Evolutionary conservation across 2,113 vertebrate genomes (phyloP), one percentile per base, ranked within the genome.

Genomic region (Rhegmatorhina hoffmannsi): DNA sequence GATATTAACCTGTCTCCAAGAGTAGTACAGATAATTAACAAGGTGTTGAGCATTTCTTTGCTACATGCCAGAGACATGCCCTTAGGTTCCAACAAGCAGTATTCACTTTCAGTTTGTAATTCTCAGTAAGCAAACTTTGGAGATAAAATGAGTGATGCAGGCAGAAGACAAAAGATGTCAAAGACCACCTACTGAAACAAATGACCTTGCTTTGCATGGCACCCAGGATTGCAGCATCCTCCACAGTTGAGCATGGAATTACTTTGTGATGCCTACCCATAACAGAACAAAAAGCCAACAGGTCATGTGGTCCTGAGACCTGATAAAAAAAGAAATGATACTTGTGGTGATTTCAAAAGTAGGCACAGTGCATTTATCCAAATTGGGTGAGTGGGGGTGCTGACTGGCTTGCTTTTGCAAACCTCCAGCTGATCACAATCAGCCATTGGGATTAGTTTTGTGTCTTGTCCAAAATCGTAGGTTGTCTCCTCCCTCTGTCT

Each of bases 381-480:
- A 53, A 56, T 14, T 58, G 52, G 21, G 46, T 0, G 0, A 78
- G 53, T 69, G 2, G 15, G 13, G 13, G 12, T 70, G 72, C 53
- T 87, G 64, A 55, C 33, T 70, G 44, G 43, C 44, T 86, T 96
- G 40, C 33, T 92, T 92, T 92, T 87, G 66, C 44, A 91, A 56
- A 46, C 44, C n/a, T 76, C 46, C 44, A 68, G 33, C 31, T 83
- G 68, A 92, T 52, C 56, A 91, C 43, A 90, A 17, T 55, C 66
- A 90, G 58, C 31, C 80, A 21, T 2, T 66, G 12, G 26, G 38
- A 91, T 90, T 46, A 47, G 26, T 77, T 83, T 73, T 85, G 28
- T 66, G 17, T 52, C 67, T 53, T 83, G 70, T 82, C 69, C 84
- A 87, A 90, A 95, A 89, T 44, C 64, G 31, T 46, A n/a, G 34